Percentiles rank a stretch among this genome's conserved stretches.
Evolutionary conservation across 2,797 vertebrate species (phyloP).

Genomic region (Orientallactaga sibirica): DNA sequence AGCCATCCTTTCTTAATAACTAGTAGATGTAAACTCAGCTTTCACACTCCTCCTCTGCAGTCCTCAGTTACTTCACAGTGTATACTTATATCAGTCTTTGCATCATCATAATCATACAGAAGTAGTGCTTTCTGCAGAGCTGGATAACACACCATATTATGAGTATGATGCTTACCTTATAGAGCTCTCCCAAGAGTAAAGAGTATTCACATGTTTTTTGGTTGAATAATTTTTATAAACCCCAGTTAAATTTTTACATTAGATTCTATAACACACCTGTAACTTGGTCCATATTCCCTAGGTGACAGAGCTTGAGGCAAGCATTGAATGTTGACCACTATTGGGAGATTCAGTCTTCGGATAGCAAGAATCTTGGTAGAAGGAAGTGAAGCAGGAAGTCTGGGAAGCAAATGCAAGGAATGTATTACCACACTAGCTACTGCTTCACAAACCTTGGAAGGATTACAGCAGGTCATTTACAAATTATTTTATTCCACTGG

Average conservation of each 20-base stretch:
- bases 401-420: neutral
- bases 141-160: neutral
- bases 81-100: neutral
- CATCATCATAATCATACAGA: neutral
- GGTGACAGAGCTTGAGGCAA: neutral
- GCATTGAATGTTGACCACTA: neutral
- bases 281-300: neutral
- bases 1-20: too few species aligned
- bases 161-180: neutral
- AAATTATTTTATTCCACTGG: neutral
- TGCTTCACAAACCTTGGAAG: neutral
- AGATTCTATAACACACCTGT: neutral
- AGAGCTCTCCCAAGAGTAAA: neutral
- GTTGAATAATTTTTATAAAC: neutral
- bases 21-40: neutral
- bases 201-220: slow-evolving; percentile 9
- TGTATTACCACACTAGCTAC: neutral
- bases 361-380: neutral
- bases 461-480: neutral
- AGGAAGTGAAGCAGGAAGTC: neutral
- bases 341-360: neutral
- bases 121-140: neutral
- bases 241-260: neutral
- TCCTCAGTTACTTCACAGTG: slow-evolving; percentile 2
- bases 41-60: neutral